A percentile compares a stretch with the other conserved stretches of the same genome.
Evolutionary conservation across 2,113 vertebrate genomes (phyloP).

Genomic region (Patagioenas fasciata): DNA sequence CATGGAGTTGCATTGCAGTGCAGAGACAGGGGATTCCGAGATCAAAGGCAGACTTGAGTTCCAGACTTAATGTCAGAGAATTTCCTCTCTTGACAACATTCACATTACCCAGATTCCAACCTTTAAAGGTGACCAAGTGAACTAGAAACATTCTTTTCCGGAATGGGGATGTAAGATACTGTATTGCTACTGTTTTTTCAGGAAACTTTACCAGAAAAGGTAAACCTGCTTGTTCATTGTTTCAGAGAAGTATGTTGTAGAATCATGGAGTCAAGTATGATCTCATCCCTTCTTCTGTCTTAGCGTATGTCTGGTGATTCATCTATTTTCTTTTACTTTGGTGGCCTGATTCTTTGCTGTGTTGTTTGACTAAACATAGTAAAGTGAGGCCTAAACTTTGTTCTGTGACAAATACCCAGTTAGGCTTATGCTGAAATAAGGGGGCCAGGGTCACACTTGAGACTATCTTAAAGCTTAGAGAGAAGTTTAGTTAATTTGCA

Average conservation of each 20-base stretch:
- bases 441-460: neutral
- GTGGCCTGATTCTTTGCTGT: neutral
- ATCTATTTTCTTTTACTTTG: neutral
- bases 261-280: neutral
- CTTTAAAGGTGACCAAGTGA: neutral
- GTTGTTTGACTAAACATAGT: neutral
- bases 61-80: neutral
- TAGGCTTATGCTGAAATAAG: neutral
- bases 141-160: neutral
- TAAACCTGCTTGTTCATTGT: neutral
- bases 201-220: neutral
- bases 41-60: neutral
- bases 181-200: neutral
- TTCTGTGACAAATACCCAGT: neutral
- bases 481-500: neutral
- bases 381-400: neutral
- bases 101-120: neutral
- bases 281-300: neutral
- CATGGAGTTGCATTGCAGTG: neutral
- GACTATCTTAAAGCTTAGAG: neutral
- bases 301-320: neutral
- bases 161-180: neutral
- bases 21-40: neutral
- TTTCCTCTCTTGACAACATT: neutral
- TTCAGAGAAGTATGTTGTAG: neutral